Evolutionary conservation across 2,888 invertebrate genomes (phyloP).

Genomic region (Eilema sororculum): DNA sequence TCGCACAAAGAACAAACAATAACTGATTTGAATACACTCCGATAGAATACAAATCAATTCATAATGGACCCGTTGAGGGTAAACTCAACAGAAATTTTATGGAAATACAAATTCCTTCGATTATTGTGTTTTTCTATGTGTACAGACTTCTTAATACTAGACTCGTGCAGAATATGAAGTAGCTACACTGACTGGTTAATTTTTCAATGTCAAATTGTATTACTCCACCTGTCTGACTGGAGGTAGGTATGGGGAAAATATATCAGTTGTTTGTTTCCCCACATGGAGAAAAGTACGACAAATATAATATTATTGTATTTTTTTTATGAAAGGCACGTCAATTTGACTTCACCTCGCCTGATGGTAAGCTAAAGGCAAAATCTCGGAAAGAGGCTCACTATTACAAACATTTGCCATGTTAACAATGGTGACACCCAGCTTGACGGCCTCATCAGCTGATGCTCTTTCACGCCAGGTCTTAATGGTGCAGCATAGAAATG

Average conservation of each 20-base stretch:
- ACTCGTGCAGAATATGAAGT: constrained; percentile 39
- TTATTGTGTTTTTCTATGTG: constrained; percentile 55
- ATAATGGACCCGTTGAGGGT: constrained; percentile 60
- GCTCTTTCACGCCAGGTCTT: too few relatives aligned
- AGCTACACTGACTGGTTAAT: constrained; percentile 22
- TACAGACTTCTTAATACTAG: constrained; percentile 40
- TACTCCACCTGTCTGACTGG: constrained; percentile 21
- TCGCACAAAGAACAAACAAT: constrained; percentile 71
- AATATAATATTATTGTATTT: too few relatives aligned
- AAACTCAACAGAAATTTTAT: constrained; percentile 63
- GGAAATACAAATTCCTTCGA: constrained; percentile 61
- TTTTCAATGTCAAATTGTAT: constrained; percentile 42
- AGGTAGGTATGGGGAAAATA: constrained; percentile 25
- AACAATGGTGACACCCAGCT: too few relatives aligned
- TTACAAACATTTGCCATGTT: too few relatives aligned
- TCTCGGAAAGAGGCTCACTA: too few relatives aligned
- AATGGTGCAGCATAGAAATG: too few relatives aligned
- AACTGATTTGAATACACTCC: constrained; percentile 77
- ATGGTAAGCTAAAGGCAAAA: too few relatives aligned
- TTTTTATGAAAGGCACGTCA: too few relatives aligned
- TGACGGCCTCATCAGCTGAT: too few relatives aligned
- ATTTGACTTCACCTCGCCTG: too few relatives aligned
- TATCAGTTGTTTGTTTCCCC: constrained; percentile 32
- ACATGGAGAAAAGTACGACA: too few relatives aligned
- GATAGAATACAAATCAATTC: constrained; percentile 77